phyloP scores from a whole-genome alignment of 2,888 invertebrate genomes.

The Trichogramma dendrolimi region DNA sequence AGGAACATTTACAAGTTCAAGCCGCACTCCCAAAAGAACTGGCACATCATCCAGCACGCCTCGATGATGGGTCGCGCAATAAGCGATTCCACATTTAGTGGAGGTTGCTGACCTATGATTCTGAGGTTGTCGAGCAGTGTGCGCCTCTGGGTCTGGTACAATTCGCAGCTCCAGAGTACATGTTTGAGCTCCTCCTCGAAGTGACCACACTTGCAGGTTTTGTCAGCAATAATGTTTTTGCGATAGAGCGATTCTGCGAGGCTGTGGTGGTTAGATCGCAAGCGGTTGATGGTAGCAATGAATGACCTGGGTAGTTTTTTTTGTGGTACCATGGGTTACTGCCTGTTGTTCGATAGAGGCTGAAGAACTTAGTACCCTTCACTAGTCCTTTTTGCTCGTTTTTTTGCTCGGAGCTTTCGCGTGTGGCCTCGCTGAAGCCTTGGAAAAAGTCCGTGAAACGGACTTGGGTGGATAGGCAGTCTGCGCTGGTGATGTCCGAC shows the following conservation, averaged over 20 bases:
- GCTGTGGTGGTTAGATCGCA: constrained; percentile 14
- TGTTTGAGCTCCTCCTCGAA: constrained; percentile 18
- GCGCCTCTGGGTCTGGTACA: constrained; percentile 8
- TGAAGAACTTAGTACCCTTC: constrained; percentile 13
- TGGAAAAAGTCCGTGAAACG: constrained; percentile 13
- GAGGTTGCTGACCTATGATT: too few relatives aligned
- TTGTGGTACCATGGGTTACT: constrained; percentile 9
- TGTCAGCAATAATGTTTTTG: constrained; percentile 13
- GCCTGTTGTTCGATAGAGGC: background rate
- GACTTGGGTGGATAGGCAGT: background rate
- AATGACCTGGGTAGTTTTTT: constrained; percentile 5
- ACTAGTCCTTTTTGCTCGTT: constrained; percentile 4
- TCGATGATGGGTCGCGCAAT: background rate
- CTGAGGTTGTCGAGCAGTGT: constrained; percentile 22
- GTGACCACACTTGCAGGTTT: constrained; percentile 16
- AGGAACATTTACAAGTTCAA: too few relatives aligned
- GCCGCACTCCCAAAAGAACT: too few relatives aligned
- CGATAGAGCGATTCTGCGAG: constrained; percentile 12
- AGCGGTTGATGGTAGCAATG: constrained; percentile 4
- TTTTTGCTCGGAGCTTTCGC: constrained; percentile 3
- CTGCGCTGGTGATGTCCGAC: background rate
- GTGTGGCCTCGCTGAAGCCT: background rate
- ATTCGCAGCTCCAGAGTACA: constrained; percentile 16
- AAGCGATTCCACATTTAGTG: too few relatives aligned
- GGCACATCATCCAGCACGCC: background rate